Percentiles rank a stretch among this genome's conserved stretches.
These are phyloP conservation scores for Anastatus disparis DNA, from an alignment of 1,140 invertebrate species.

Conservation along the genomic window DNA sequence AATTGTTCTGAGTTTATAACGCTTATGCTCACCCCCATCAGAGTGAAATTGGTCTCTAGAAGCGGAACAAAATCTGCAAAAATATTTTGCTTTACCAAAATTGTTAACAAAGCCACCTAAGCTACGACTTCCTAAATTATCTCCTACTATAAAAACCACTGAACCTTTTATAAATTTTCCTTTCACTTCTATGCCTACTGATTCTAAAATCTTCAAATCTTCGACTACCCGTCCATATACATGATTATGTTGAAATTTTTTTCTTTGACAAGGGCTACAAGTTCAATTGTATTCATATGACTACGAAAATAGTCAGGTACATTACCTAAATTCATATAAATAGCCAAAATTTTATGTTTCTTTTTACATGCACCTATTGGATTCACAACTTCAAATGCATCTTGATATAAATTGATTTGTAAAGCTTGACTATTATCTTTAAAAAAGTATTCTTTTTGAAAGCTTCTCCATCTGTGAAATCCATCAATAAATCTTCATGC, in stretches of 20 bases:
- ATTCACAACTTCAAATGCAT: constrained; percentile 56
- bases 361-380: constrained; percentile 51
- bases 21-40: not conserved
- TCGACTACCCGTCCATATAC: constrained; percentile 49
- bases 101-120: constrained; percentile 50
- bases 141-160: constrained; percentile 49
- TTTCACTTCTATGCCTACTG: constrained; percentile 42
- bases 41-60: constrained; percentile 39
- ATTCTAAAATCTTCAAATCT: constrained; percentile 53
- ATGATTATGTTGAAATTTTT: constrained; percentile 47
- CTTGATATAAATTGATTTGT: constrained; percentile 56
- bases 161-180: constrained; percentile 44
- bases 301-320: constrained; percentile 42
- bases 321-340: constrained; percentile 54
- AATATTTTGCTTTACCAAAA: constrained; percentile 44
- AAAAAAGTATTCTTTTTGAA: constrained; percentile 53
- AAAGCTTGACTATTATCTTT: constrained; percentile 46
- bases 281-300: constrained; percentile 50
- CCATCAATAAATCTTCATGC: constrained; percentile 28
- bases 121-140: constrained; percentile 49
- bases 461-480: constrained; percentile 48
- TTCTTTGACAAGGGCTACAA: constrained; percentile 51
- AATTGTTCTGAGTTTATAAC: constrained; percentile 24
- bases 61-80: constrained; percentile 44
- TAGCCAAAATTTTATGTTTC: constrained; percentile 55